Conservation (phyloP, 2,888 invertebrate genomes). For the Diloba caeruleocephala region DNA sequence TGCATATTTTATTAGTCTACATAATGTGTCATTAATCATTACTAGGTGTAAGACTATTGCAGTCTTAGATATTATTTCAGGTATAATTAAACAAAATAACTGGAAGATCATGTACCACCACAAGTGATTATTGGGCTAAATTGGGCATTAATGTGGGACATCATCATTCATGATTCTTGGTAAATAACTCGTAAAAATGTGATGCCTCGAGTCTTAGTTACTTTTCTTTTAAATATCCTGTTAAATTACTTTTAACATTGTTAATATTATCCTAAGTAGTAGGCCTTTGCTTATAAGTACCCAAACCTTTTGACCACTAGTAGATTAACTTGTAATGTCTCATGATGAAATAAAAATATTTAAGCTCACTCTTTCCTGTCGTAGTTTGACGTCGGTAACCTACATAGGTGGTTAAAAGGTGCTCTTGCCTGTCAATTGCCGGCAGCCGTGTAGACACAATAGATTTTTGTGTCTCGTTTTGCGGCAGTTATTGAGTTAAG, state of each 20-base stretch:
- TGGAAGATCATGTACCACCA: constrained; percentile 76
- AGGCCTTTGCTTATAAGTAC: constrained; percentile 47
- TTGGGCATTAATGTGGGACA: constrained; percentile 79
- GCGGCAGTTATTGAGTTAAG: too few relatives aligned
- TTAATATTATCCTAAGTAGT: constrained; percentile 49
- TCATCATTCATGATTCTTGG: constrained; percentile 68
- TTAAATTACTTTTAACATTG: constrained; percentile 50
- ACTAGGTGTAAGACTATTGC: constrained; percentile 63
- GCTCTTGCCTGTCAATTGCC: too few relatives aligned
- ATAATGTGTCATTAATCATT: constrained; percentile 65
- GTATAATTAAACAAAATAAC: constrained; percentile 67
- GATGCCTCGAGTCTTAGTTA: constrained; percentile 54
- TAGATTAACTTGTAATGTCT: constrained; percentile 4
- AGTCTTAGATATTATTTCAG: constrained; percentile 81
- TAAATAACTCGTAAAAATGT: constrained; percentile 72
- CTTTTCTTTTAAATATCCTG: constrained; percentile 32
- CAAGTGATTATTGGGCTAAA: constrained; percentile 79
- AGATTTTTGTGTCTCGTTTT: too few relatives aligned
- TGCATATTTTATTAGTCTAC: constrained; percentile 50
- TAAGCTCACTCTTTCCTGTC: constrained; percentile 9
- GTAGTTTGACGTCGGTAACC: not conserved
- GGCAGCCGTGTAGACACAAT: too few relatives aligned
- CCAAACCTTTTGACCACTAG: constrained; percentile 22
- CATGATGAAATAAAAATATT: not conserved
- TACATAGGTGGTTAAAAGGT: constrained; percentile 26